These are phyloP conservation scores for Drosophila colorata DNA, from an alignment of 2,888 invertebrate species.

Conservation along the genomic window DNA sequence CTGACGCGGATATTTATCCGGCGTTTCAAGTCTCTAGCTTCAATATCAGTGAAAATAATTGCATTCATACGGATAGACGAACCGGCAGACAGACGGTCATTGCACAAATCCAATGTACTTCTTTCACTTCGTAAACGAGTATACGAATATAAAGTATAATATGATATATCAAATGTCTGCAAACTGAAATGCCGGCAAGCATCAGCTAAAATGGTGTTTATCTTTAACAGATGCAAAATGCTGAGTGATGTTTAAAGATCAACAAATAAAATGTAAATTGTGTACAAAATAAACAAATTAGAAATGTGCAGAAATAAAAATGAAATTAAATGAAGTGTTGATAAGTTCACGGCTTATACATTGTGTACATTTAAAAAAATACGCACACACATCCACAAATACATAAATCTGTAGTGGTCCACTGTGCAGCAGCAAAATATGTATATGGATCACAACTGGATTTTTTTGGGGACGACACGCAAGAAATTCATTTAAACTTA, in stretches of 20 bases:
- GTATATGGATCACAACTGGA: constrained; percentile 25
- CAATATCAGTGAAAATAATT: no score
- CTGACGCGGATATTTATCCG: no score
- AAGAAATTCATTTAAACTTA: constrained; percentile 22
- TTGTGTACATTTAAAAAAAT: constrained; percentile 3
- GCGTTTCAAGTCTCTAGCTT: no score
- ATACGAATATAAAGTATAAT: background rate
- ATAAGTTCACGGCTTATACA: constrained; percentile 59
- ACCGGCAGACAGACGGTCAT: no score
- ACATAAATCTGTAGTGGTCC: background rate
- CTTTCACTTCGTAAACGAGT: no score
- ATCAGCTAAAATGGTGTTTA: constrained; percentile 43
- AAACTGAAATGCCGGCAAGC: constrained; percentile 20
- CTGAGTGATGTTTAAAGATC: constrained; percentile 16
- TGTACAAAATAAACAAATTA: constrained; percentile 70
- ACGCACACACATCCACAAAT: background rate
- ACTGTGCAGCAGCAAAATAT: constrained; percentile 6
- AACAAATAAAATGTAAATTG: constrained; percentile 42
- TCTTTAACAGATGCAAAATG: constrained; percentile 50
- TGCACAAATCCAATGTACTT: no score
- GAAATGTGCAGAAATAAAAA: constrained; percentile 69
- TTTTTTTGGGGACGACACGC: constrained; percentile 2
- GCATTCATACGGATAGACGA: background rate
- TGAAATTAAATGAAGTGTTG: constrained; percentile 69
- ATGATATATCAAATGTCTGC: constrained; percentile 26